Base-by-base conservation (phyloP, 2,888 invertebrate genomes). In the Mythimna ferrago region DNA sequence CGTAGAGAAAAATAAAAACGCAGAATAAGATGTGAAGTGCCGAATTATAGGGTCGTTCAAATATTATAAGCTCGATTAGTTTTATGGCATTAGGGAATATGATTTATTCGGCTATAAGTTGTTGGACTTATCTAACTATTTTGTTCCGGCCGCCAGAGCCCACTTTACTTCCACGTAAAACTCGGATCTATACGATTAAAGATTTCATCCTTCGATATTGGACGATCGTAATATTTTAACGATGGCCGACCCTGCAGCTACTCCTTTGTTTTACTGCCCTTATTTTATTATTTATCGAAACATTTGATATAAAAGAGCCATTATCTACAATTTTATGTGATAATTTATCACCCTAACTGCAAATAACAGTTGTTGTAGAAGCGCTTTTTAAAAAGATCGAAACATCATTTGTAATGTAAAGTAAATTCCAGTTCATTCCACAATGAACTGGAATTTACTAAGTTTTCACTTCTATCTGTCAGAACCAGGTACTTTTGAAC, bases 181-280 rank as follows among this genome's bases (percentile, higher is more conserved):
- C 89, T 91, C 85, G 86, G 89, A 92, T 91, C 89, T 87, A 83
- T 87, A 88, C 93, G 95, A 95, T 95, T 94, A 94, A 95, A 94
- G 95, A 95, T 95, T 93, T 94, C 92, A 92, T 94, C 93, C 93
- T 87, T 82, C 90, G 94, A 95, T 95, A 95, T 95, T 90, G 94
- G 93, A 88, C 93, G 93, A 90, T 94, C 95, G 95, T 96, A 95
- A 96, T 95, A 95, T 93, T 95, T 95, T 95, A 95, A 95, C 95
- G 94, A 94, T 89, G 87, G 88, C 89, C 90, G 86, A 90, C 91
- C 93, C 91, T 87, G 89, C 87, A 89, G 87, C 90, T 85, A 90
- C 91, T 94, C 91, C 93, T 93, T 93, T 94, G 92, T 94, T 95
- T 95, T 94, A 94, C 92, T 94, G 91, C 91, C 89, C 88, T 91